Base-by-base conservation (phyloP, 2,113 vertebrate genomes). In the Octodon degus region DNA sequence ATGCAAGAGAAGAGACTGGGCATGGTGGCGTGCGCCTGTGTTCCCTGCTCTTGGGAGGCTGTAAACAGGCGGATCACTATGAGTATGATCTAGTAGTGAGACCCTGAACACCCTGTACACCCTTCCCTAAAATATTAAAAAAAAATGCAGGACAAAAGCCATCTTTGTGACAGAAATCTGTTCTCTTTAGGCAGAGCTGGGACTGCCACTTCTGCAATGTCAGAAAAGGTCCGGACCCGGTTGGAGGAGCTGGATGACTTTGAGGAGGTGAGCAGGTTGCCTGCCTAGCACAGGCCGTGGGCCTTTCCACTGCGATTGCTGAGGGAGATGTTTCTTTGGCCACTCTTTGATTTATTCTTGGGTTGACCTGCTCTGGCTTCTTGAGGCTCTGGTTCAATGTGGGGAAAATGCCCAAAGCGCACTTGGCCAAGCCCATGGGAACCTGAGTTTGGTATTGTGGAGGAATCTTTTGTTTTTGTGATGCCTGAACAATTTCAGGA, bases 181-280 rank as follows among this genome's bases (percentile, higher is more conserved):
- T 95, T 84, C 80, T 43, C 6, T 90, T 1, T 82, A 99, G 99
- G 98, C 95, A 99, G 99, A 98, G 92, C 98, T 2, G 96, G 98
- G 34, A 98, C 98, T 30, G 92, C 98, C 13, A 98, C 98, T 40
- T 99, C 99, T 0, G 99, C 99, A 4, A 99, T 99, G 97, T 99
- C 99, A 1, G 99, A 99, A 98, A 99, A 99, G 98, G 99, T 99
- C 72, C 99, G 99, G 70, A 99, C 99, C 43, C 99, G 99, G 24
- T 98, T 99, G 96, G 99, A 99, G 98, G 99, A 99, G 92, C 98
- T 99, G 96, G 99, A 99, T 93, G 99, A 99, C 97, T 98, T 99
- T 77, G 99, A 99, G 98, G 99, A 99, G 98, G 99, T 99, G 96
- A 95, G 98, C 63, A 27, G 27, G 22, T 30, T 34, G 37, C 87